A percentile compares a stretch with the other conserved stretches of the same genome.
These are phyloP conservation scores for Eudyptes chrysolophus DNA, from an alignment of 2,113 vertebrate species.

Conservation along the genomic window DNA sequence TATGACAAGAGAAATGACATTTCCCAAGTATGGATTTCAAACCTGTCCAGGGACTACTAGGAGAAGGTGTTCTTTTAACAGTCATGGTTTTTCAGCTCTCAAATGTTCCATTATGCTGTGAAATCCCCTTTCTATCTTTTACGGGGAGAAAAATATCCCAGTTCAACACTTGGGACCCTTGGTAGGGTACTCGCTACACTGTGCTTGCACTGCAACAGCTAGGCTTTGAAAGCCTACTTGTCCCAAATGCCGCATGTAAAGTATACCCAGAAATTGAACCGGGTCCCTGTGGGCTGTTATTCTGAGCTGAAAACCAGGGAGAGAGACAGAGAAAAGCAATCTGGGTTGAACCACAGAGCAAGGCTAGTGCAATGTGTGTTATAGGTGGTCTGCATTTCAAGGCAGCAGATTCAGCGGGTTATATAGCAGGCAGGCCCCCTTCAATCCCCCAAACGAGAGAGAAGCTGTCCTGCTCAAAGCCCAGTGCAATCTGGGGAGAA, in stretches of 20 bases:
- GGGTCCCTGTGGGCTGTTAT: neutral
- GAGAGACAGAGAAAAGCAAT: neutral
- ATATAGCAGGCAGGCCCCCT: neutral
- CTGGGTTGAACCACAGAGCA: neutral
- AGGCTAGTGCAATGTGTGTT: neutral
- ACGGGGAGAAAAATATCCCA: neutral
- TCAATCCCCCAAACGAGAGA: rapidly evolving
- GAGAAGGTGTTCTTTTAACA: neutral
- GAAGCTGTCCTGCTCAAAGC: neutral
- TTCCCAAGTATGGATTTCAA: neutral
- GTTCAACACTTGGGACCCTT: neutral
- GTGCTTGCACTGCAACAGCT: neutral
- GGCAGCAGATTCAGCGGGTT: neutral
- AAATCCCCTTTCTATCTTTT: neutral
- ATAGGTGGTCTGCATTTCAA: neutral
- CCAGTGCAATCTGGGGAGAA: neutral
- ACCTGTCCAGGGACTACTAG: neutral
- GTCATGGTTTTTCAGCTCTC: neutral
- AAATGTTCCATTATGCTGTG: neutral
- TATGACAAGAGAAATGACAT: neutral
- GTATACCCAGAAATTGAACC: neutral
- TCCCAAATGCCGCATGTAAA: neutral
- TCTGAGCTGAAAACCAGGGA: neutral
- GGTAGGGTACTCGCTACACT: neutral
- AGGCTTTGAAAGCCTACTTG: neutral